phyloP scores from a whole-genome alignment of 2,797 vertebrate genomes.

The Acanthornis magna region DNA sequence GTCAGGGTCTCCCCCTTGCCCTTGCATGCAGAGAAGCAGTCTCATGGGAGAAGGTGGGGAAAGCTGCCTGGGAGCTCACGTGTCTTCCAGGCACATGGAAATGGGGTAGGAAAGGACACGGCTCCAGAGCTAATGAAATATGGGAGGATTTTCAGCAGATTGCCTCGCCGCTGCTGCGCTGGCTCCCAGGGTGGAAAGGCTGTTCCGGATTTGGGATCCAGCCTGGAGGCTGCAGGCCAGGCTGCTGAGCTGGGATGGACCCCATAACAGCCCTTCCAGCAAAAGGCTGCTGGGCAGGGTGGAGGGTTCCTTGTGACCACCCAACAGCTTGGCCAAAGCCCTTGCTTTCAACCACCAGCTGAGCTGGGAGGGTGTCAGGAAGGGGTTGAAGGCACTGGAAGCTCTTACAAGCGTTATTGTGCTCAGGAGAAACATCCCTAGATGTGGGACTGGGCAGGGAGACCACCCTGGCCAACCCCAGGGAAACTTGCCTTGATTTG shows the following conservation, averaged over 20 bases:
- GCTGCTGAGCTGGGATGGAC: neutral
- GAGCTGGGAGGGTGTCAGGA: neutral
- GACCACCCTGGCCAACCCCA: fast-evolving
- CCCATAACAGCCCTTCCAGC: neutral
- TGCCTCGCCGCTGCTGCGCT: fast-evolving
- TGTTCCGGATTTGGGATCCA: neutral
- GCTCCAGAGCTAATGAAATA: neutral
- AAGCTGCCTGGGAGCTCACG: neutral
- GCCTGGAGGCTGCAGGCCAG: fast-evolving
- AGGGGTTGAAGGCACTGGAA: neutral
- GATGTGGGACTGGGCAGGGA: neutral
- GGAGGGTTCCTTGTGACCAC: neutral
- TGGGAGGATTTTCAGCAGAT: neutral
- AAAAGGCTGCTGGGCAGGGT: fast-evolving
- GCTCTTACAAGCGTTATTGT: fast-evolving
- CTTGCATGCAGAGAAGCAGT: neutral
- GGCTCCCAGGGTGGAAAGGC: neutral
- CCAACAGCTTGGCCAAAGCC: neutral
- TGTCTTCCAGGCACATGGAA: neutral
- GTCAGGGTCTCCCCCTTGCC: neutral
- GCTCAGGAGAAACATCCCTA: neutral
- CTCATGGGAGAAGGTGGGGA: neutral
- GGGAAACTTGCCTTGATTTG: neutral
- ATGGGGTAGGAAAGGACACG: neutral
- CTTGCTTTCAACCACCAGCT: neutral